A percentile compares a stretch with the other conserved stretches of the same genome.
These are phyloP conservation scores for Drosophila lacicola DNA, from an alignment of 2,888 invertebrate genomes.

Conservation along the genomic window DNA sequence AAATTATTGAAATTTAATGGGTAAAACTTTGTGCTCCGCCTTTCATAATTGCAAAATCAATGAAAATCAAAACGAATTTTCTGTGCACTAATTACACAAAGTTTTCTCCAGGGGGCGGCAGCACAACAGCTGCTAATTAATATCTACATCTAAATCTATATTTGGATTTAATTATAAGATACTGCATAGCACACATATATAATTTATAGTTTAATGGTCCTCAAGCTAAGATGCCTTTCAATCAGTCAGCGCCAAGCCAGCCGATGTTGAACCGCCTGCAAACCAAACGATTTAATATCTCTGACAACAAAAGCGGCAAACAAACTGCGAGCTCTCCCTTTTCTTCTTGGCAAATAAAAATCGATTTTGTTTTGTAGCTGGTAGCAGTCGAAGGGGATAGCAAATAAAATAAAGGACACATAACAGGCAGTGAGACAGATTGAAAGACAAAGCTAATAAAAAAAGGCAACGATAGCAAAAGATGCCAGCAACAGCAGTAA, in stretches of 20 bases:
- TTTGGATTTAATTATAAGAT: conserved; percentile 8
- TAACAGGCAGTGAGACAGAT: conserved; percentile 46
- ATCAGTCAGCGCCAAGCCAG: conserved; percentile 26
- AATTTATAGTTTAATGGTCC: conserved; percentile 26
- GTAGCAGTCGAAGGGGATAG: conserved; percentile 22
- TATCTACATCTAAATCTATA: conserved; percentile 21
- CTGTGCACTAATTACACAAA: conserved; percentile 62
- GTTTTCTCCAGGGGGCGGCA: conserved; percentile 23
- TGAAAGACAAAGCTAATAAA: conserved; percentile 71
- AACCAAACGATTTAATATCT: conserved; percentile 50
- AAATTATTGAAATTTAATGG: conserved; percentile 57
- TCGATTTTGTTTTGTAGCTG: conserved; percentile 56
- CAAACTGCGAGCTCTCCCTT: conserved; percentile 25
- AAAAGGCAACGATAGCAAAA: conserved; percentile 43
- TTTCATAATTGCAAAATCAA: conserved; percentile 76
- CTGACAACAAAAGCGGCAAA: conserved; percentile 53
- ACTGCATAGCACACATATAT: conserved; percentile 5
- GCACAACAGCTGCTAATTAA: conserved; percentile 46
- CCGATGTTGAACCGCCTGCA: conserved; percentile 20
- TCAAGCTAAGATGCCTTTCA: conserved; percentile 24
- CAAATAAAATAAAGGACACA: conserved; percentile 71
- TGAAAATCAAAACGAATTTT: conserved; percentile 58
- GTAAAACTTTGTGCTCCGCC: conserved; percentile 40
- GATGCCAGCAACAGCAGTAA: conserved; percentile 39
- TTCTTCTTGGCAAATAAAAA: conserved; percentile 51